Evolutionary conservation across 2,797 vertebrate species (phyloP).

Genomic region (Acipenser transmontanus): DNA sequence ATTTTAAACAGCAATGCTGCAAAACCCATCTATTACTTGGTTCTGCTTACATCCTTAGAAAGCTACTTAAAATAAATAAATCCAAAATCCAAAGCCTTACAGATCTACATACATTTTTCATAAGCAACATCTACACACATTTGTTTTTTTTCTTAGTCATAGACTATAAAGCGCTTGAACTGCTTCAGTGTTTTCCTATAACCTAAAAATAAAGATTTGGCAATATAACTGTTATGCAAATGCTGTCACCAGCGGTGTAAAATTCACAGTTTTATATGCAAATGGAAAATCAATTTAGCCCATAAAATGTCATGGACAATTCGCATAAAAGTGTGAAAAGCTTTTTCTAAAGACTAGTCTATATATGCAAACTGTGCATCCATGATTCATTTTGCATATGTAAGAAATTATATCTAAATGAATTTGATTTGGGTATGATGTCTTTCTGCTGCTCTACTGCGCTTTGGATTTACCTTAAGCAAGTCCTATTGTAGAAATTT

Average conservation of each 20-base stretch:
- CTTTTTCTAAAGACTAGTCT: slow-evolving; percentile 49
- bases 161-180: slow-evolving; percentile 55
- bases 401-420: slow-evolving; percentile 56
- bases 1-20: slow-evolving; percentile 41
- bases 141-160: slow-evolving; percentile 42
- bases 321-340: slow-evolving; percentile 49
- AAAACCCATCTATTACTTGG: slow-evolving; percentile 52
- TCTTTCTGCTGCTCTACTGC: slow-evolving; percentile 30
- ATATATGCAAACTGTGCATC: slow-evolving; percentile 53
- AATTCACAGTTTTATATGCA: slow-evolving; percentile 58
- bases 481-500: no score
- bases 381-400: slow-evolving; percentile 56
- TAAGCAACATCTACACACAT: slow-evolving; percentile 33
- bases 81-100: slow-evolving; percentile 57
- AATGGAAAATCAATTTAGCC: slow-evolving; percentile 59
- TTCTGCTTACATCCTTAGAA: slow-evolving; percentile 40
- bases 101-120: slow-evolving; percentile 41
- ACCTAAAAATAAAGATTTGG: slow-evolving; percentile 65
- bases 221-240: slow-evolving; percentile 58
- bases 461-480: no score
- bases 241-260: slow-evolving; percentile 31
- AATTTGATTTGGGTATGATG: slow-evolving; percentile 74
- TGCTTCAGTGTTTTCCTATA: slow-evolving; percentile 25
- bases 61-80: slow-evolving; percentile 31
- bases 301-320: slow-evolving; percentile 47